Evolutionary conservation across 1,140 invertebrate genomes (phyloP).

Genomic region (Goniozus legneri): DNA sequence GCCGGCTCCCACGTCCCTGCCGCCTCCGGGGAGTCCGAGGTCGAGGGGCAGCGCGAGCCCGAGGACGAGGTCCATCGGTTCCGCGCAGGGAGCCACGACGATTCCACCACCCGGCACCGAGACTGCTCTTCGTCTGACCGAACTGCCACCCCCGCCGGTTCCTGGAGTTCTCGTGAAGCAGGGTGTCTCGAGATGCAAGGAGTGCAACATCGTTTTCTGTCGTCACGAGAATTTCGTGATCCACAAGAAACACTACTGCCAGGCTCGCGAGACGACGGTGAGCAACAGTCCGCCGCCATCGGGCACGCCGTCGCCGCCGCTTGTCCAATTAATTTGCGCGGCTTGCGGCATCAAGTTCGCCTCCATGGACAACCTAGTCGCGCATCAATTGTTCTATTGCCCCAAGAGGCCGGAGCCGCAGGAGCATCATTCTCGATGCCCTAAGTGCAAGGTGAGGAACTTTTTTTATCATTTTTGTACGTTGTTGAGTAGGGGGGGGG

Average conservation of each 20-base stretch:
- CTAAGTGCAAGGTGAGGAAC: constrained; percentile 66
- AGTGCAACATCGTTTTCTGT: constrained; percentile 96
- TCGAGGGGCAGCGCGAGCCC: constrained; percentile 47
- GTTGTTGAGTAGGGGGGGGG: no score
- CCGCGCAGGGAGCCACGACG: constrained; percentile 39
- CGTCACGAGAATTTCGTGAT: constrained; percentile 92
- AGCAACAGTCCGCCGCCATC: constrained; percentile 51
- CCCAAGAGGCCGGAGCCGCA: constrained; percentile 66
- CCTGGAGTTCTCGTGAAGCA: constrained; percentile 76
- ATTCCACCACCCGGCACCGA: constrained; percentile 50
- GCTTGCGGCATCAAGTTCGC: constrained; percentile 94
- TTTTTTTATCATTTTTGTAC: no score
- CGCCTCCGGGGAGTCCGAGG: constrained; percentile 42
- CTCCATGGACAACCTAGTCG: constrained; percentile 86
- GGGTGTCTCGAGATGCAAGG: constrained; percentile 71
- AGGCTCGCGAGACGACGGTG: constrained; percentile 62
- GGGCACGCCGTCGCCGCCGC: constrained; percentile 56
- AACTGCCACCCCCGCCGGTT: constrained; percentile 58
- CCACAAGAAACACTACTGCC: constrained; percentile 93
- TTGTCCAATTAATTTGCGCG: constrained; percentile 79
- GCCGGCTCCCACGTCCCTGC: constrained; percentile 39
- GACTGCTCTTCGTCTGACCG: constrained; percentile 62
- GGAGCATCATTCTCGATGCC: constrained; percentile 58
- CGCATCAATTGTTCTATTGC: constrained; percentile 93
- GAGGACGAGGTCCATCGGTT: constrained; percentile 38